Evolutionary conservation across 2,888 invertebrate species (phyloP), one percentile per base, ranked within the genome.

Genomic region (Leptogaster cylindrica): DNA sequence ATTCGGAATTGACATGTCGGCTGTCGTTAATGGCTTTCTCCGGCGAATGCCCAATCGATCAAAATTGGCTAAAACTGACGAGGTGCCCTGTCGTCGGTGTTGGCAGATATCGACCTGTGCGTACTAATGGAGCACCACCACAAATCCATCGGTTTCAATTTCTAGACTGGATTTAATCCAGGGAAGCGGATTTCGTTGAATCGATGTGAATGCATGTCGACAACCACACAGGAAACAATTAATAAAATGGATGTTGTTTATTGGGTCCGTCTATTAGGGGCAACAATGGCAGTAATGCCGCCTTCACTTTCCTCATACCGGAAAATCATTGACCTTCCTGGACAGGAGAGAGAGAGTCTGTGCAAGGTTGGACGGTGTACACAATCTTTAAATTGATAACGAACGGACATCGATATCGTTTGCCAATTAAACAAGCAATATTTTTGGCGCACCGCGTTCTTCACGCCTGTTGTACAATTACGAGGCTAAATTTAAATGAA

Each of bases 31-130:
- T 52, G 31, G 52, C 52, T 52, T 52, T 52, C 52, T 52, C 52
- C 18, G 5, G 52, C 23, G 31, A 31, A 20, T 16, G 52, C 16
- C 52, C n/a, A 52, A 52, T 52, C 52, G 31, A 52, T 52, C 52
- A 52, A 52, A 52, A 52, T 52, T 52, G 28, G 52, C 16, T 52
- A 52, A 52, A 33, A 33, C 31, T 52, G 52, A 52, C 46, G 46
- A 46, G 25, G 52, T 52, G 18, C n/a, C 31, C 33, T 52, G 52
- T 52, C 52, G 31, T 52, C 52, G 18, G 52, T 31, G 52, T 28
- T 52, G 52, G 52, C 52, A 52, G 28, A 52, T 33, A 33, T 52
- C 52, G 52, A 52, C 52, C 33, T 52, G 52, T 52, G 52, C 52
- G 28, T 52, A 52, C 52, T 44, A 44, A 44, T 18, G 12, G 16